Base-by-base conservation (phyloP, 1,140 invertebrate species). In the Penaeus vannamei region DNA sequence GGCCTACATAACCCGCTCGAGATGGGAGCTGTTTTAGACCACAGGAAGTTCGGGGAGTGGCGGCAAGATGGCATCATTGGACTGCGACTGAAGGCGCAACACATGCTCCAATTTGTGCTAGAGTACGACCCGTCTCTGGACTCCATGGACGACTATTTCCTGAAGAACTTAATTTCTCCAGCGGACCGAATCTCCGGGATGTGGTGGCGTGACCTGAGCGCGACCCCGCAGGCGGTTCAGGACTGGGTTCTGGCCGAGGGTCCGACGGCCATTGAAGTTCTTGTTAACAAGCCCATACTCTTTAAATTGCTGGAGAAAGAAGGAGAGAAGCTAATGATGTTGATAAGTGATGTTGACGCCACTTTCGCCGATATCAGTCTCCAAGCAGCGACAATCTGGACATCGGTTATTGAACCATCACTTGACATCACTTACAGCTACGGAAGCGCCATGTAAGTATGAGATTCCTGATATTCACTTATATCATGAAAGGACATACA, bases 1-100 rank as follows among this genome's bases (percentile, higher is more conserved):
- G 87, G 87, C 29, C 53, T 89, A 17, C 87, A 89, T 64, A 89
- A 77, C 42, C 87, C 87, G 22, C n/a, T 89, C 10, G 87, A 84
- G 62, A 53, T 62, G 22, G 87, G 87, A 59, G 72, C 76, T 32
- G 29, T 80, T 29, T 19, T 89, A 22, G 87, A 89, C 53, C 87
- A 89, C 59, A 23, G 64, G 36, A 77, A 36, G 20, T 89, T 89
- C 76, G 82, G 72, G 10, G 53, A 62, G 26, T 85, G 87, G 87
- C 76, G 60, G n/a, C 66, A 59, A 79, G 87, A 89, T 66, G 72
- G 26, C 23, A 42, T 59, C 22, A 32, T 79, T 79, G 87, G 87
- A 17, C 19, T 89, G 29, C 60, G n/a, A 36, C 82, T 89, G 19
- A 61, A n/a, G 7, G 23, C 66, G 7, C 53, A 72, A 62, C 14